phyloP scores from a whole-genome alignment of 2,888 invertebrate species.

The Lycia hirtaria region DNA sequence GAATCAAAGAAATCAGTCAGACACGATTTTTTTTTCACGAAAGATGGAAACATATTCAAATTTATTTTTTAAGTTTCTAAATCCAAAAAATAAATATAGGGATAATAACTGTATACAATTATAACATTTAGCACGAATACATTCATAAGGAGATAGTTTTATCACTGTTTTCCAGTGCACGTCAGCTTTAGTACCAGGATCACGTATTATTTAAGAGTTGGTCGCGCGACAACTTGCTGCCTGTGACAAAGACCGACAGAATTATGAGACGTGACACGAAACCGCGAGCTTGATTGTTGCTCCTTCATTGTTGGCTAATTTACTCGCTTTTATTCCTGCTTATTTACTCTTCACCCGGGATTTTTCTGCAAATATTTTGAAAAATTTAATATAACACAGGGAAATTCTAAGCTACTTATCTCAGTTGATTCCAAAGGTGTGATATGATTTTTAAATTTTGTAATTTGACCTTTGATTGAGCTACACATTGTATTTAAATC shows the following conservation, averaged over 20 bases:
- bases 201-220: conserved; percentile 58
- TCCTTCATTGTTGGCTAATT: conserved; percentile 30
- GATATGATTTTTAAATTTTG: no score
- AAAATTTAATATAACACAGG: neutral
- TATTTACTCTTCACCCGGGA: neutral
- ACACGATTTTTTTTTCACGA: no score
- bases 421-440: no score
- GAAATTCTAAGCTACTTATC: no score
- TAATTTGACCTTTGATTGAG: no score
- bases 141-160: neutral
- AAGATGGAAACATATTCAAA: no score
- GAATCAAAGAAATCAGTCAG: no score
- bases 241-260: conserved; percentile 52
- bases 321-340: conserved; percentile 19
- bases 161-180: neutral
- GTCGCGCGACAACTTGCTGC: conserved; percentile 50
- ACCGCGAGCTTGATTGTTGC: conserved; percentile 39
- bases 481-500: no score
- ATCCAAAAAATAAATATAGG: no score
- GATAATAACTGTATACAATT: no score
- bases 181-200: conserved; percentile 33
- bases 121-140: no score
- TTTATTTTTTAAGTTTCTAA: no score
- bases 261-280: conserved; percentile 52
- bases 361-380: neutral